These are phyloP conservation scores for Malurus leucopterus DNA, from an alignment of 2,797 vertebrate species.

Conservation along the genomic window DNA sequence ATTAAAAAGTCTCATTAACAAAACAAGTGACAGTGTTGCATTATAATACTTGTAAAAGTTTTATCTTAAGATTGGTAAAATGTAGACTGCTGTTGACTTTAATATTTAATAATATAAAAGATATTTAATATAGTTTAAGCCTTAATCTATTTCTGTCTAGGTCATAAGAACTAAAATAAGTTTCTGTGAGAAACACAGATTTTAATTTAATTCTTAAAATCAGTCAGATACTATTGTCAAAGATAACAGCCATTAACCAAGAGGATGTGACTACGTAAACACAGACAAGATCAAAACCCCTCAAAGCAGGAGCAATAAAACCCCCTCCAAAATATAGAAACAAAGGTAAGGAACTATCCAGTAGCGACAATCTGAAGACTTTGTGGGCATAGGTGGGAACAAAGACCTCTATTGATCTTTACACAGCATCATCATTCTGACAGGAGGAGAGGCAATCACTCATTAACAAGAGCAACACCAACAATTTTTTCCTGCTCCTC, in stretches of 20 bases:
- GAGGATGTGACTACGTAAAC: not conserved
- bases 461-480: not conserved
- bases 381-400: rapidly evolving
- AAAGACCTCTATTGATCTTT: not conserved
- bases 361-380: not conserved
- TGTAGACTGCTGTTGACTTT: not conserved
- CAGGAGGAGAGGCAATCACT: not conserved
- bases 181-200: not conserved
- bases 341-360: not conserved
- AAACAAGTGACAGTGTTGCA: not conserved
- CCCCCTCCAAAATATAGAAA: not conserved
- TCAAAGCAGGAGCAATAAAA: not conserved
- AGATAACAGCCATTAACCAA: not conserved
- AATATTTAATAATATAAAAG: not conserved
- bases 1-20: not conserved
- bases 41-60: not conserved
- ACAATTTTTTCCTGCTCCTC: not conserved
- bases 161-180: not conserved
- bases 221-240: not conserved
- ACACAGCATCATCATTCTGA: not conserved
- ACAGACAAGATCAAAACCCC: not conserved
- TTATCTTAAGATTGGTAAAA: not conserved
- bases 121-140: not conserved
- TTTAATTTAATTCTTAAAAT: not conserved
- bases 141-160: not conserved